Percentiles rank a stretch among this genome's conserved stretches.
phyloP scores from a whole-genome alignment of 2,113 vertebrate species.

The Gambusia affinis region DNA sequence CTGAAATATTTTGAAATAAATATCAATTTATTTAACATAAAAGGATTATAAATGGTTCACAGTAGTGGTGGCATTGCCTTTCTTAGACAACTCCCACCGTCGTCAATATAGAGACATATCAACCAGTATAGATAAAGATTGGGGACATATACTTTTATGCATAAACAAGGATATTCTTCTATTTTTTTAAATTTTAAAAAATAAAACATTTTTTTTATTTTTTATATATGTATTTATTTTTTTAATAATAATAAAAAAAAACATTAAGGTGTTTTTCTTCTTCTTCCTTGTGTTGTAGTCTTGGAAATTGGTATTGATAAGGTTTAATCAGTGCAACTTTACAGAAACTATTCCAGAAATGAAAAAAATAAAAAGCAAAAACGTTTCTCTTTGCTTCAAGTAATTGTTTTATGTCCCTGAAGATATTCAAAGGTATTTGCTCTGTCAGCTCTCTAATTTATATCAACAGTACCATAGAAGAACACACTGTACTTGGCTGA shows the following conservation, averaged over 20 bases:
- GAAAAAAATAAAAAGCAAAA: neutral
- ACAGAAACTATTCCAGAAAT: neutral
- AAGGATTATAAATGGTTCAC: no score
- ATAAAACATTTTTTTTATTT: no score
- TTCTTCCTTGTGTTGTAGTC: no score
- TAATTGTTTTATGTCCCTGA: neutral
- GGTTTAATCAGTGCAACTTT: neutral
- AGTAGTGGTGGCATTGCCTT: no score
- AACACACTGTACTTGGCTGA: neutral
- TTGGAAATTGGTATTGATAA: neutral
- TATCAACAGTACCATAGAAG: conserved; percentile 20
- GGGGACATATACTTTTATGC: no score
- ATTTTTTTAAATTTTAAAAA: neutral
- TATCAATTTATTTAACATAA: no score
- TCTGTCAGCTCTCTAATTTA: conserved; percentile 2
- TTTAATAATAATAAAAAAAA: no score
- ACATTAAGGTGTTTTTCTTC: no score
- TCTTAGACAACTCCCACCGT: no score
- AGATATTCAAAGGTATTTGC: neutral
- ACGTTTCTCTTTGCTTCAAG: neutral
- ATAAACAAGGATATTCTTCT: neutral
- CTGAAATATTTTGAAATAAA: no score
- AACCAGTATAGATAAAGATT: neutral
- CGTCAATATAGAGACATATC: no score
- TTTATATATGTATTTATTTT: no score